A percentile compares a stretch with the other conserved stretches of the same genome.
Evolutionary conservation across 1,140 invertebrate genomes (phyloP).

Genomic region (Bactericera cockerelli): DNA sequence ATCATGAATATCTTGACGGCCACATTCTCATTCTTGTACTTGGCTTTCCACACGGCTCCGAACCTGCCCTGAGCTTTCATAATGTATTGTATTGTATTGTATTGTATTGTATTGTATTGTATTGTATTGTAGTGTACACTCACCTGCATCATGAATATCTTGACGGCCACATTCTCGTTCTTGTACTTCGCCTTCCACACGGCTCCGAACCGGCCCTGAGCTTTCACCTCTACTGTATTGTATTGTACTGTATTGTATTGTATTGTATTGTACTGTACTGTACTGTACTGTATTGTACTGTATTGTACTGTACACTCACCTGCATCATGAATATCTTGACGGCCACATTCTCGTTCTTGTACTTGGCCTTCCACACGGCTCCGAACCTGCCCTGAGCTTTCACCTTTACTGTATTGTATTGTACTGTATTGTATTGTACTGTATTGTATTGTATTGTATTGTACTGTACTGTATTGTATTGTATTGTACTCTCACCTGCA

Average conservation of each 20-base stretch:
- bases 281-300: too few species aligned
- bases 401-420: too few species aligned
- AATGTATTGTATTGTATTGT: too few species aligned
- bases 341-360: slow-evolving; percentile 51
- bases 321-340: slow-evolving; percentile 54
- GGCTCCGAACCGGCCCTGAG: slow-evolving; percentile 84
- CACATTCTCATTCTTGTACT: slow-evolving; percentile 49
- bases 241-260: too few species aligned
- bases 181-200: slow-evolving; percentile 82
- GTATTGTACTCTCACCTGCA: slow-evolving; percentile 21
- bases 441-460: too few species aligned
- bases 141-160: slow-evolving; percentile 45
- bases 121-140: too few species aligned
- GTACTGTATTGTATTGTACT: too few species aligned
- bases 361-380: slow-evolving; percentile 81
- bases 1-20: slow-evolving; percentile 60
- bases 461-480: too few species aligned
- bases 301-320: too few species aligned
- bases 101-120: too few species aligned
- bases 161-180: slow-evolving; percentile 53
- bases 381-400: slow-evolving; percentile 89
- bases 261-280: too few species aligned
- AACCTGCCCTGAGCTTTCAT: slow-evolving; percentile 87
- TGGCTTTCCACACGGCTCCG: slow-evolving; percentile 87
- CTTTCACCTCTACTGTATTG: too few species aligned